phyloP scores from a whole-genome alignment of 2,113 vertebrate genomes.

The Halcyon malimbica region DNA sequence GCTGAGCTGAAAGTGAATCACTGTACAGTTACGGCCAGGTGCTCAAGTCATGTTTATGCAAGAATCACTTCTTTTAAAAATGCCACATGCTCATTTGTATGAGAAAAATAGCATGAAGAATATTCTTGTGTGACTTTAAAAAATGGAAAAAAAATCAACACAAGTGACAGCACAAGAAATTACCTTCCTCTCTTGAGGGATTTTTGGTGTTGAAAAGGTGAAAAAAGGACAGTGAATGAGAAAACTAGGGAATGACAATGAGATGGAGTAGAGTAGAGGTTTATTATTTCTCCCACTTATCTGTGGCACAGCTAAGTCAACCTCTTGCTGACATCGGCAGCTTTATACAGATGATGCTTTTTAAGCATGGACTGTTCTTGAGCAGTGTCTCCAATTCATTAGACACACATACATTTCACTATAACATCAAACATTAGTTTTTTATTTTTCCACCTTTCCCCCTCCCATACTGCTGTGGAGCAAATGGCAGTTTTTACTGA shows the following conservation, averaged over 20 bases:
- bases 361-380: conserved; percentile 3
- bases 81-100: not conserved
- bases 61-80: not conserved
- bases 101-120: not conserved
- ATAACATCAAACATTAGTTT: not conserved
- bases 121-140: not conserved
- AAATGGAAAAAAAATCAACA: not conserved
- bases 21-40: not conserved
- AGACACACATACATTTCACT: not conserved
- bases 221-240: not conserved
- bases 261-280: not conserved
- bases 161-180: not conserved
- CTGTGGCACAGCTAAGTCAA: not conserved
- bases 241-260: not conserved
- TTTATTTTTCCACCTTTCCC: not conserved
- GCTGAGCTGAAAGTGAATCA: not conserved
- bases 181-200: not conserved
- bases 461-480: not conserved
- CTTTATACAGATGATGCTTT: not conserved
- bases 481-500: not conserved
- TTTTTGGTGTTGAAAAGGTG: not conserved
- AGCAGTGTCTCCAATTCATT: not conserved
- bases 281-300: conserved; percentile 2
- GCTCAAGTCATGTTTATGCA: not conserved
- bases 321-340: not conserved